Evolutionary conservation across 1,140 invertebrate genomes (phyloP).

Genomic region (Dinoponera quadriceps): DNA sequence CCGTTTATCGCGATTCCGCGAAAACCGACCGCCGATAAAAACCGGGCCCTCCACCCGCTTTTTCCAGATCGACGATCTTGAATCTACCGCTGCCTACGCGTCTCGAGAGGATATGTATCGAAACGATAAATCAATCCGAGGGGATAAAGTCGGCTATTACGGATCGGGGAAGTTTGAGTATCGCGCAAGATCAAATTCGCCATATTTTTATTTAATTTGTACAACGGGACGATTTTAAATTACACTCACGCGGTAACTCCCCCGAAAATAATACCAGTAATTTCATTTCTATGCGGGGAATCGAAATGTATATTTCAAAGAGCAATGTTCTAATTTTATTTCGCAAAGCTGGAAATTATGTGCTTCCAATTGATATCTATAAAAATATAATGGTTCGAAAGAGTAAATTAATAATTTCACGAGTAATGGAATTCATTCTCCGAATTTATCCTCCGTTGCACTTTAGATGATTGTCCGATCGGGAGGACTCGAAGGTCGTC

Average conservation of each 20-base stretch:
- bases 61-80: conserved; percentile 56
- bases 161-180: neutral
- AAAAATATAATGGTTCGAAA: neutral
- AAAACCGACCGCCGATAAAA: conserved; percentile 70
- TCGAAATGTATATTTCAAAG: conserved; percentile 7
- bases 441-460: neutral
- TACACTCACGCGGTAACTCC: neutral
- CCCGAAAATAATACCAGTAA: conserved; percentile 16
- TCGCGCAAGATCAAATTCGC: neutral
- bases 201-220: conserved; percentile 3
- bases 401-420: conserved; percentile 19
- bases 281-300: conserved; percentile 20
- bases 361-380: neutral
- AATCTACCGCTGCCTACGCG: conserved; percentile 17
- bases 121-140: neutral
- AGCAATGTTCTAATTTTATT: neutral
- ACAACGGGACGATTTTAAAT: neutral
- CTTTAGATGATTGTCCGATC: neutral
- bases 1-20: conserved; percentile 78
- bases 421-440: neutral
- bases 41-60: conserved; percentile 68
- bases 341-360: neutral
- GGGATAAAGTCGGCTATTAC: neutral
- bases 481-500: neutral
- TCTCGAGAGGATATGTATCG: conserved; percentile 3